Conservation (phyloP, 2,888 invertebrate genomes). For the Eretmocerus hayati region DNA sequence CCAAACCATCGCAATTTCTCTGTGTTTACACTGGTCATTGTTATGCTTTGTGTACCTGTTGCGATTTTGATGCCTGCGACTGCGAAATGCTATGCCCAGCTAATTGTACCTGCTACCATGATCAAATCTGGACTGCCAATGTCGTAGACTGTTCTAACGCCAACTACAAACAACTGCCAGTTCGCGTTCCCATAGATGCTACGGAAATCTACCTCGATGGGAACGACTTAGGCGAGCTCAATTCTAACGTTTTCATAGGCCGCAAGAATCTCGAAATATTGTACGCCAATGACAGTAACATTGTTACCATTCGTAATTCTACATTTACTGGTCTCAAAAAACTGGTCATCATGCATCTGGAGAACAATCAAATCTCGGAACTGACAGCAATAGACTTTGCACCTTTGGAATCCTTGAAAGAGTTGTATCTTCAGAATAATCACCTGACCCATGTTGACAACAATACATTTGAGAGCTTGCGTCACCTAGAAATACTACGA, state of each 20-base stretch:
- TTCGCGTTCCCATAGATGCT: constrained; percentile 89
- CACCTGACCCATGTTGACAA: constrained; percentile 76
- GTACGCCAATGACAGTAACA: constrained; percentile 82
- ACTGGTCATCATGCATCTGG: constrained; percentile 74
- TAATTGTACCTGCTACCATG: constrained; percentile 92
- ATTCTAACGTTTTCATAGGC: constrained; percentile 85
- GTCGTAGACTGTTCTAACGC: constrained; percentile 84
- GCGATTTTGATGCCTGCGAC: constrained; percentile 94
- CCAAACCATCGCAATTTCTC: constrained; percentile 82
- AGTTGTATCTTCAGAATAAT: constrained; percentile 83
- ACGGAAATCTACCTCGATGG: constrained; percentile 92
- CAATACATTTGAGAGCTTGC: constrained; percentile 73
- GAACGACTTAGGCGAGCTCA: constrained; percentile 79
- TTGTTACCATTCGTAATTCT: constrained; percentile 77
- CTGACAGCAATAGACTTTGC: constrained; percentile 77
- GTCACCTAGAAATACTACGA: constrained; percentile 75
- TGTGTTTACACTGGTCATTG: constrained; percentile 91
- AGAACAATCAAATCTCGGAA: constrained; percentile 75
- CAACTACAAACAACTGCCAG: constrained; percentile 76
- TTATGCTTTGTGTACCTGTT: constrained; percentile 90
- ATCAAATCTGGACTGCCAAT: constrained; percentile 88
- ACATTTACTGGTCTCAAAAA: constrained; percentile 83
- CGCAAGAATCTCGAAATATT: constrained; percentile 82
- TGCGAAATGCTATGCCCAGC: constrained; percentile 95
- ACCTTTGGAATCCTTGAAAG: constrained; percentile 72